A percentile compares a stretch with the other conserved stretches of the same genome.
These are phyloP conservation scores for Ophonus ardosiacus DNA, from an alignment of 2,888 invertebrate genomes.

Conservation along the genomic window DNA sequence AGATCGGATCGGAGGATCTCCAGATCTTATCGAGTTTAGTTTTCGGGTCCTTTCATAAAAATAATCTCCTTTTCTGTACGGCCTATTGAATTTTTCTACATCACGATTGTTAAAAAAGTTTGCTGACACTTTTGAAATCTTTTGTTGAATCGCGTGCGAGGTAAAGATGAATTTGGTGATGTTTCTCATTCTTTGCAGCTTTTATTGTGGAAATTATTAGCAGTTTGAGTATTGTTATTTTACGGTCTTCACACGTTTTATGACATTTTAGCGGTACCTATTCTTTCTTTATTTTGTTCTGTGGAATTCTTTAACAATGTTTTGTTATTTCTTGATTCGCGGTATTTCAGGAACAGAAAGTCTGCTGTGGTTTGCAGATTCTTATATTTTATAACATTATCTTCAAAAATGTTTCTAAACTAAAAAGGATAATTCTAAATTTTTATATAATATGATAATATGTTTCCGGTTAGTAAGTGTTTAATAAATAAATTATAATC, in stretches of 20 bases:
- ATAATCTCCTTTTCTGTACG: conserved; percentile 57
- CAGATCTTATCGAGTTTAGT: neutral
- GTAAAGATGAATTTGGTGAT: conserved; percentile 16
- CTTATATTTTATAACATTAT: too few species aligned
- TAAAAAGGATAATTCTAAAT: too few species aligned
- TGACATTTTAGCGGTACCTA: conserved; percentile 30
- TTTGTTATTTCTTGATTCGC: neutral
- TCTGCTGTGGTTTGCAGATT: neutral
- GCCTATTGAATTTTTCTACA: conserved; percentile 43
- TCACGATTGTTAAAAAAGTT: conserved; percentile 56
- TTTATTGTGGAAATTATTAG: conserved; percentile 44
- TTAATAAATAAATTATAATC: too few species aligned
- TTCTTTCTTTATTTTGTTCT: neutral
- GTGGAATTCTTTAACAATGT: neutral
- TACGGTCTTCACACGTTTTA: conserved; percentile 22
- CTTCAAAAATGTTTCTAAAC: too few species aligned
- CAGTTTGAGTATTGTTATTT: conserved; percentile 11
- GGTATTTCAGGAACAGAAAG: neutral
- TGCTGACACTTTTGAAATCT: conserved; percentile 54
- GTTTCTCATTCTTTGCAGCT: conserved; percentile 3
- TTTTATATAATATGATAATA: too few species aligned
- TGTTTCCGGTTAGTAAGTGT: too few species aligned
- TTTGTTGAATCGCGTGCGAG: conserved; percentile 51
- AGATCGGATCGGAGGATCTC: neutral
- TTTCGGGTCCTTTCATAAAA: conserved; percentile 51